Conservation (phyloP, 2,888 invertebrate genomes). For the Amorpha juglandis region DNA sequence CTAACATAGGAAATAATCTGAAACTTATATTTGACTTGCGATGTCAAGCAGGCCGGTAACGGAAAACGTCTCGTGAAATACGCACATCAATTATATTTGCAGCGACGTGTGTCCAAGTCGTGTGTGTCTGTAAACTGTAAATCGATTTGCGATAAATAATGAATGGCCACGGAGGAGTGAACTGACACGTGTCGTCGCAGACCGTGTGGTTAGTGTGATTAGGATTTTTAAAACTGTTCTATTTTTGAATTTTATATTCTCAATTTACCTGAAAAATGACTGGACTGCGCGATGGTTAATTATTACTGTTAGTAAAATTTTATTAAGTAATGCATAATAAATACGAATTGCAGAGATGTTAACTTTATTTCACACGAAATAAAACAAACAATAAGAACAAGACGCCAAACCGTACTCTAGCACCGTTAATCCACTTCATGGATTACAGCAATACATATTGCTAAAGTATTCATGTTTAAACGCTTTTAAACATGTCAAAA, state of each 20-base stretch:
- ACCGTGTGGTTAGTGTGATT: constrained; percentile 12
- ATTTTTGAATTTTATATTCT: neutral
- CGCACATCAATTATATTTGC: constrained; percentile 3
- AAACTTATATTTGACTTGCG: neutral
- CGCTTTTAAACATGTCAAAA: constrained; percentile 11
- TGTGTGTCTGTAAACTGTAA: constrained; percentile 9
- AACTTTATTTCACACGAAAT: no score
- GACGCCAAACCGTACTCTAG: neutral
- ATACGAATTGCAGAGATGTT: no score
- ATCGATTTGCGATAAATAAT: constrained; percentile 21
- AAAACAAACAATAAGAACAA: no score
- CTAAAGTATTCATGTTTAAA: constrained; percentile 8
- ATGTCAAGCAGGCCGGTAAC: neutral
- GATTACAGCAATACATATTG: constrained; percentile 3
- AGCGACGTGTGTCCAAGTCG: constrained; percentile 6
- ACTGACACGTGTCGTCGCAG: constrained; percentile 18
- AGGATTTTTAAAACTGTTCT: neutral
- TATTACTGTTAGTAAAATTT: no score
- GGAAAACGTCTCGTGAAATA: neutral
- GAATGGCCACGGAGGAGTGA: neutral
- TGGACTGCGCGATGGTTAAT: no score
- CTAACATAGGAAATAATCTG: neutral
- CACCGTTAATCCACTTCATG: neutral
- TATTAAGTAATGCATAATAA: neutral
- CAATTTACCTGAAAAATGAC: neutral